Conservation (phyloP, 2,888 invertebrate species). For the Kryphioiulus occultus region DNA sequence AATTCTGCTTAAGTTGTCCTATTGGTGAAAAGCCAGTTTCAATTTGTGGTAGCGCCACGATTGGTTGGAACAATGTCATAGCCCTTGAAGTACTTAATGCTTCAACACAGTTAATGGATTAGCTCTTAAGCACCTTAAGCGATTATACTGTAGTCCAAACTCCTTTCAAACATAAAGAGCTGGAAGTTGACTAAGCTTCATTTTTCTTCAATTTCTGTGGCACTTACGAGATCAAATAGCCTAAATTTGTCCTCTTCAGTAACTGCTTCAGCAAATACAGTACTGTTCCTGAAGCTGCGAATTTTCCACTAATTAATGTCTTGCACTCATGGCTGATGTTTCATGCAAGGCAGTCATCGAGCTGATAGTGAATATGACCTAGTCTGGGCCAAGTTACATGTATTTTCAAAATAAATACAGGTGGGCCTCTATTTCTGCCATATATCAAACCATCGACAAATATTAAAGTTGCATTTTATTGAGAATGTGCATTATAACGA, state of each 20-base stretch:
- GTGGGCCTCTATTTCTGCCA: too few relatives aligned
- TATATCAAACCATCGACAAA: too few relatives aligned
- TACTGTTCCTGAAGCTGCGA: too few relatives aligned
- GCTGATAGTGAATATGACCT: too few relatives aligned
- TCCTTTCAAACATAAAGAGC: neutral
- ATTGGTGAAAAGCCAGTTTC: neutral
- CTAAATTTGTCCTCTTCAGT: too few relatives aligned
- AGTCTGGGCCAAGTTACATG: too few relatives aligned
- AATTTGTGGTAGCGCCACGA: neutral
- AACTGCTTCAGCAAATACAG: neutral
- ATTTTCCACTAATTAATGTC: too few relatives aligned
- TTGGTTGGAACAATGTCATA: neutral
- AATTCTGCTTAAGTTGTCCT: neutral
- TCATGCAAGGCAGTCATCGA: too few relatives aligned
- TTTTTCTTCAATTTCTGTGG: neutral
- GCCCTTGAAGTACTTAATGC: neutral
- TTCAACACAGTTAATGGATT: conserved; percentile 30
- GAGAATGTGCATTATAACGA: too few relatives aligned
- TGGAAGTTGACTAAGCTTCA: neutral
- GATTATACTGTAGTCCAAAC: neutral
- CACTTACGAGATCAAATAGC: neutral
- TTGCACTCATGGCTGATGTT: too few relatives aligned
- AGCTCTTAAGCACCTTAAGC: neutral
- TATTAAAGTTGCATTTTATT: too few relatives aligned
- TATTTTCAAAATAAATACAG: too few relatives aligned